Evolutionary conservation across 2,888 invertebrate species (phyloP).

Genomic region (Heteromyza rotundicornis): DNA sequence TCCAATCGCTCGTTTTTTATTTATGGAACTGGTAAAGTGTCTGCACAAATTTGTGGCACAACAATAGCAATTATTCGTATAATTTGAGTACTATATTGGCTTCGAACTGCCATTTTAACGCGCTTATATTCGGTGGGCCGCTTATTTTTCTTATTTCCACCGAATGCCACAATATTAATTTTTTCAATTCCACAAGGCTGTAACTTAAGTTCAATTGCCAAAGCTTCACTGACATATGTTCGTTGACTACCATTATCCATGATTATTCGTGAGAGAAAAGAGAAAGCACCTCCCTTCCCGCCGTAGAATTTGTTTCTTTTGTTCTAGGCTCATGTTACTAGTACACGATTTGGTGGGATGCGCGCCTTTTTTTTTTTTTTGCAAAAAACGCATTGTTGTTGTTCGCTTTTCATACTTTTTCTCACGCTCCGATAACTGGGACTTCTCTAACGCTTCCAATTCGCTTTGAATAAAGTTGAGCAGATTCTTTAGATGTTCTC

Average conservation of each 20-base stretch:
- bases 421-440: no score
- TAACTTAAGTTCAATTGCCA: constrained; percentile 20
- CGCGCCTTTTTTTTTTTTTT: constrained; percentile 17
- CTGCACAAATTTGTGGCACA: constrained; percentile 20
- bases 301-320: constrained; percentile 11
- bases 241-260: constrained; percentile 31
- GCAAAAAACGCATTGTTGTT: no score
- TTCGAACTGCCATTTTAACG: constrained; percentile 23
- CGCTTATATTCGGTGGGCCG: constrained; percentile 9
- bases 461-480: constrained; percentile 23
- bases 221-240: constrained; percentile 23
- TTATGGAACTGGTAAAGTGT: no score
- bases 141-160: constrained; percentile 17
- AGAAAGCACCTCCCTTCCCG: constrained; percentile 27
- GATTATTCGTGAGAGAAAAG: constrained; percentile 25
- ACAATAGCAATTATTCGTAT: constrained; percentile 20
- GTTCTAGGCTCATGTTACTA: constrained; percentile 10
- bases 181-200: constrained; percentile 7
- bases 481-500: constrained; percentile 17
- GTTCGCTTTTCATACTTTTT: no score
- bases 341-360: constrained; percentile 20
- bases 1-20: neutral
- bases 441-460: constrained; percentile 24
- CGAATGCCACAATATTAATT: constrained; percentile 25
- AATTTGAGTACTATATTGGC: constrained; percentile 18